Percentiles rank a stretch among this genome's conserved stretches.
These are phyloP conservation scores for Paedocypris sp. DNA, from an alignment of 2,113 vertebrate species.

Conservation along the genomic window DNA sequence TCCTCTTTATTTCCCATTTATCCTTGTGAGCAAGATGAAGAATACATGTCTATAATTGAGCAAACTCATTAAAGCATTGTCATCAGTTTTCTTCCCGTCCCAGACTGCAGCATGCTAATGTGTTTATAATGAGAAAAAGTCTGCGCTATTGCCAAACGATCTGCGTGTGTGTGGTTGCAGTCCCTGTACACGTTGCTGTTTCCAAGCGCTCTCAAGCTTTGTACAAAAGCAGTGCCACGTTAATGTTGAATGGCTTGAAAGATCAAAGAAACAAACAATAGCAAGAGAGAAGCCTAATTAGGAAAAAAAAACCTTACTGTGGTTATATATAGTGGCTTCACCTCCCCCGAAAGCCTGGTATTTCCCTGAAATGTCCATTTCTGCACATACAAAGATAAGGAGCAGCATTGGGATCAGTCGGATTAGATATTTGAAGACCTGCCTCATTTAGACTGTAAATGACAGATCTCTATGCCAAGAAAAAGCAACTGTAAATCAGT, in stretches of 20 bases:
- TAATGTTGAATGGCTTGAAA: no score
- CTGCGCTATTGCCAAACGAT: slow-evolving; percentile 37
- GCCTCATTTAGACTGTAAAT: neutral
- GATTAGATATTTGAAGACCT: neutral
- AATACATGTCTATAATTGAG: slow-evolving; percentile 40
- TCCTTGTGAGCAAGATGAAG: neutral
- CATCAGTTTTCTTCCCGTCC: slow-evolving; percentile 54
- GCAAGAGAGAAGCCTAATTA: neutral
- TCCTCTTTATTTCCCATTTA: neutral
- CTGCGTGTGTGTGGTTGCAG: slow-evolving; percentile 35
- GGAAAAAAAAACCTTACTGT: neutral
- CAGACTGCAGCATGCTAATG: slow-evolving; percentile 44
- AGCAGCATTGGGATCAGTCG: neutral
- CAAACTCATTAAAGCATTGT: slow-evolving; percentile 48
- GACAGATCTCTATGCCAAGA: neutral
- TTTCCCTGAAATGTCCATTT: neutral
- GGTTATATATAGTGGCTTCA: neutral
- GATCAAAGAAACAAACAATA: slow-evolving; percentile 4
- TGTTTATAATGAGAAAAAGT: slow-evolving; percentile 44
- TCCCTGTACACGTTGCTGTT: slow-evolving; percentile 19
- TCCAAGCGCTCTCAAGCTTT: neutral
- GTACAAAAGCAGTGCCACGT: no score
- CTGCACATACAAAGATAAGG: neutral
- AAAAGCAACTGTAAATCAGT: slow-evolving; percentile 11
- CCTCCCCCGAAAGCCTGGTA: neutral